Base-by-base conservation (phyloP, 2,113 vertebrate genomes). In the Gadus chalcogrammus region DNA sequence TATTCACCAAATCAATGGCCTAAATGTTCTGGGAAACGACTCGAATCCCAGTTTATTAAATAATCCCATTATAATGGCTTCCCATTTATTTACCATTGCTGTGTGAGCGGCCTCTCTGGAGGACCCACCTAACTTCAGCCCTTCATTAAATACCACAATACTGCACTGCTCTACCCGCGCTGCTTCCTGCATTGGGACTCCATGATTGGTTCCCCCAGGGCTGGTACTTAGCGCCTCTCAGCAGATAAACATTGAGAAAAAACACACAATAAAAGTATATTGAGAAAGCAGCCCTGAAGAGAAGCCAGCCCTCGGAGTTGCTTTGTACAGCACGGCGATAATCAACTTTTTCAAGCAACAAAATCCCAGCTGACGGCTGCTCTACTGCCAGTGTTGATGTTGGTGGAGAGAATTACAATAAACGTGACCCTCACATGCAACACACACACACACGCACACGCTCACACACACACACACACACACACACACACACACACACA, bases 81-180 rank as follows among this genome's bases (percentile, higher is more conserved):
- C 61, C 72, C 59, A 22, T 61, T 65, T 7, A 75, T 63, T 64
- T 52, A 11, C 31, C 55, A 58, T 58, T 58, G 17, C 58, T 65
- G 31, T 62, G 72, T 71, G 35, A 69, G 28, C 76, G 63, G 18
- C 75, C 61, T 65, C 77, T 79, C 80, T 60, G 15, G 70, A 62
- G 79, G 20, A 48, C 65, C 58, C 70, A 69, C 73, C 74, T 73
- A 75, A 81, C 78, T 83, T 79, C 64, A 70, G 75, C 77, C 81
- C 71, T 73, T 76, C 70, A 76, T 83, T 85, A 76, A 71, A 62
- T 74, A 65, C 73, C 72, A 68, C 79, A 74, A 82, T 79, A 70
- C 59, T 72, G 58, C 64, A 35, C 70, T 31, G 11, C 35, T 61
- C 72, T 58, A 71, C 27, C 28, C 31, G 31, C 31, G 65, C 35